Conservation (phyloP, 2,888 invertebrate genomes). For the Acleris literana region DNA sequence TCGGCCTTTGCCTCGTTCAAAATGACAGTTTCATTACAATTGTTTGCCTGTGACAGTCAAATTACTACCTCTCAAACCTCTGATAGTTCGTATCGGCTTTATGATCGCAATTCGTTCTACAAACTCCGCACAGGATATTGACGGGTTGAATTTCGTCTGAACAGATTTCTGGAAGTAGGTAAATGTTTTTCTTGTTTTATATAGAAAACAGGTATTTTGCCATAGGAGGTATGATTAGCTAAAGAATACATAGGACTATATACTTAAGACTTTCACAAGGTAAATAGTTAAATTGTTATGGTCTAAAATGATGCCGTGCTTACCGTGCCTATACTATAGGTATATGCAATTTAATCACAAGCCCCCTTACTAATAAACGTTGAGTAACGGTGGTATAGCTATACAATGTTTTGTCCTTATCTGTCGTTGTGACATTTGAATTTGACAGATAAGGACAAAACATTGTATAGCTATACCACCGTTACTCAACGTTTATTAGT, state of each 20-base stretch:
- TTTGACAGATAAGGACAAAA: no score
- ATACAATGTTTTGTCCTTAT: no score
- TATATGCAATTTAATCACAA: no score
- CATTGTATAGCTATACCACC: no score
- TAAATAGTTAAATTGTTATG: no score
- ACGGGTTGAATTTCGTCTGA: not conserved
- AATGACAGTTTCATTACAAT: constrained; percentile 24
- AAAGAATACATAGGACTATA: not conserved
- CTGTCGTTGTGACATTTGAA: no score
- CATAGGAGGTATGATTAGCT: not conserved
- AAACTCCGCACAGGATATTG: constrained; percentile 12
- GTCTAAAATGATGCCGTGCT: no score
- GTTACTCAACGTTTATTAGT: no score
- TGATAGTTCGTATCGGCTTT: not conserved
- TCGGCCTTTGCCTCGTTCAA: constrained; percentile 11
- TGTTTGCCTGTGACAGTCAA: constrained; percentile 30
- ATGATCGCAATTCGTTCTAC: constrained; percentile 5
- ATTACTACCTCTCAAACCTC: constrained; percentile 18
- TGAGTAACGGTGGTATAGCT: no score
- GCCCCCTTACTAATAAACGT: no score
- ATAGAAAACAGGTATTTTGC: not conserved
- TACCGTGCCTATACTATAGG: no score
- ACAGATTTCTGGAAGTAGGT: not conserved
- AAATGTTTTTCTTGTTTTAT: not conserved
- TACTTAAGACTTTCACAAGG: not conserved